phyloP scores from a whole-genome alignment of 2,797 vertebrate species.

The Cynopterus sphinx region DNA sequence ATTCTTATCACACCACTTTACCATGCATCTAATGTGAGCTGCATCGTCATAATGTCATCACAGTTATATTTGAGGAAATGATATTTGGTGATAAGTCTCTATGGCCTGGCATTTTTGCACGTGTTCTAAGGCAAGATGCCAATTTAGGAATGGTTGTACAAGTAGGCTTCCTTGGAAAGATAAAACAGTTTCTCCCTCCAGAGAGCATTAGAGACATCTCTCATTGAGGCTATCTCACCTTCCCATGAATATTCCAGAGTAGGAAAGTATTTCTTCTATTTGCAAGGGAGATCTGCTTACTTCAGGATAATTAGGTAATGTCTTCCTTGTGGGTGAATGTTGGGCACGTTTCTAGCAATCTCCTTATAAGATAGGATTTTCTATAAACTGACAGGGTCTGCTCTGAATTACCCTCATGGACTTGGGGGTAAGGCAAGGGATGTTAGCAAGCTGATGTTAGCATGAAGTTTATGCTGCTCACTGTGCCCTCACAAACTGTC shows the following conservation, averaged over 20 bases:
- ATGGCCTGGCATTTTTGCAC: background rate
- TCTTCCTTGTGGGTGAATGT: background rate
- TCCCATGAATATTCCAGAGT: background rate
- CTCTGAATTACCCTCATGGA: background rate
- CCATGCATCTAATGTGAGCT: background rate
- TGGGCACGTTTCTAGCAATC: background rate
- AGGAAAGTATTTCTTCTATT: background rate
- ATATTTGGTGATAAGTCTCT: background rate
- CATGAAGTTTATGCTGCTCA: background rate
- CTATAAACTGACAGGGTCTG: too few relatives aligned
- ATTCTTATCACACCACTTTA: background rate
- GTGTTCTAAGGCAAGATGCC: background rate
- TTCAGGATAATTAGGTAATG: background rate
- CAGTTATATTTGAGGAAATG: background rate
- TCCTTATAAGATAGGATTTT: background rate
- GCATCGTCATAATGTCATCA: background rate
- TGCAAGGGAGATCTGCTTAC: background rate
- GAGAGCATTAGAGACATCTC: background rate
- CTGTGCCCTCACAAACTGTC: background rate
- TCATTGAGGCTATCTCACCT: background rate
- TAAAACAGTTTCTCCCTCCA: background rate
- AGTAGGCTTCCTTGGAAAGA: background rate
- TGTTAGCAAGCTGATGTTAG: too few relatives aligned
- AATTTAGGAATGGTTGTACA: background rate
- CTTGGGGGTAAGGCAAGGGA: too few relatives aligned